A percentile compares a stretch with the other conserved stretches of the same genome.
phyloP scores from a whole-genome alignment of 2,888 invertebrate species.

The Drosophila kokeensis region DNA sequence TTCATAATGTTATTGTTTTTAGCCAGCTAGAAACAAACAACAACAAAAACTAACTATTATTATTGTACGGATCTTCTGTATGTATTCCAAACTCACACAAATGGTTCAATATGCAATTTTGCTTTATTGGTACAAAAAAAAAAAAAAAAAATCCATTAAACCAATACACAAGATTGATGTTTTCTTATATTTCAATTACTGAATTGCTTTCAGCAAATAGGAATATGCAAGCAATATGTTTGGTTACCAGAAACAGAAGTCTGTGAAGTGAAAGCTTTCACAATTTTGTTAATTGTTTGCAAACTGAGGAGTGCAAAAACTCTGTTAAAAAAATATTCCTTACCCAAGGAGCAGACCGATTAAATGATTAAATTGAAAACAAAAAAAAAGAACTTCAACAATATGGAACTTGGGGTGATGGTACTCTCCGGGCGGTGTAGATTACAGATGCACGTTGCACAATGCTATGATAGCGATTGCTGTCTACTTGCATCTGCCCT shows the following conservation, averaged over 20 bases:
- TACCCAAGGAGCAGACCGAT: not conserved
- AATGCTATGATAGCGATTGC: slow-evolving; percentile 4
- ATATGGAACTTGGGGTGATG: slow-evolving; percentile 2
- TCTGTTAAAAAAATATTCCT: not conserved
- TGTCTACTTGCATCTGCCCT: slow-evolving; percentile 1
- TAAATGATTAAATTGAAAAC: not conserved
- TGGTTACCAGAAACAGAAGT: not conserved
- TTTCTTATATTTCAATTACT: not conserved
- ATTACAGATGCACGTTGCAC: slow-evolving; percentile 3
- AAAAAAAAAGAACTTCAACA: not conserved
- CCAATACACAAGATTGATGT: not conserved
- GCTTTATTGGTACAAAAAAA: not conserved
- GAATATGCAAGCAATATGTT: not conserved
- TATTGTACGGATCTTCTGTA: not conserved
- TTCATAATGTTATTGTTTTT: not conserved
- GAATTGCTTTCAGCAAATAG: not conserved
- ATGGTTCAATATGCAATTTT: not conserved
- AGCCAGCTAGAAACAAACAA: not conserved
- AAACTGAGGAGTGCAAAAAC: not conserved
- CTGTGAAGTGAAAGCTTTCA: not conserved
- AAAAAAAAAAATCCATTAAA: not conserved
- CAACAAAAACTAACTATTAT: not conserved
- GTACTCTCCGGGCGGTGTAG: not conserved
- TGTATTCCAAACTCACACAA: not conserved
- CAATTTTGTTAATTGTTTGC: not conserved